phyloP scores from a whole-genome alignment of 2,797 vertebrate species.

The Microctenopoma stevenorrisi region DNA sequence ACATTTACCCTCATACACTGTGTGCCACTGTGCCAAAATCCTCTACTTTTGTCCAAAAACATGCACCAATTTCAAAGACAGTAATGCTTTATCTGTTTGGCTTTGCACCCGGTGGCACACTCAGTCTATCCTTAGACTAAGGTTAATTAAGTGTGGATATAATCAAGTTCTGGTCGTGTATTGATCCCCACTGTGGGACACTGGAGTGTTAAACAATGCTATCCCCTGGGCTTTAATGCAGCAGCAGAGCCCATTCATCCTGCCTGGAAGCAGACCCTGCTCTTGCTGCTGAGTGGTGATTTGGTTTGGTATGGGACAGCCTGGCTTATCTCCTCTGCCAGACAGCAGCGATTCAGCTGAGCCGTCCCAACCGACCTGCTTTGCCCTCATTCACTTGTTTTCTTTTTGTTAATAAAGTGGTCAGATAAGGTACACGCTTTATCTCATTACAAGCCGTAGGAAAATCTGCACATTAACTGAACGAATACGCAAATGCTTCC shows the following conservation, averaged over 20 bases:
- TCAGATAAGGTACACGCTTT: constrained; percentile 79
- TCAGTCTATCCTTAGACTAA: constrained; percentile 59
- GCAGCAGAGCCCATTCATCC: constrained; percentile 71
- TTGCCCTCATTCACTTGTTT: constrained; percentile 73
- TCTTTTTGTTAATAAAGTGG: constrained; percentile 80
- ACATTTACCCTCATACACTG: constrained; percentile 17
- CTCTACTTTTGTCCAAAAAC: constrained; percentile 49
- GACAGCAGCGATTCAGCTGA: constrained; percentile 74
- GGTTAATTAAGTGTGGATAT: constrained; percentile 83
- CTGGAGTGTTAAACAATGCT: constrained; percentile 76
- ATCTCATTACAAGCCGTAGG: constrained; percentile 78
- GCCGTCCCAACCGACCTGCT: constrained; percentile 69
- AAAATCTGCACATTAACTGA: constrained; percentile 64
- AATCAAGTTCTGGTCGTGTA: constrained; percentile 78
- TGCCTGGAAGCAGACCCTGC: constrained; percentile 55
- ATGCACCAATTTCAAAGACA: constrained; percentile 56
- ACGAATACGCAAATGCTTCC: constrained; percentile 71
- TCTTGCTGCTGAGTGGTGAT: constrained; percentile 73
- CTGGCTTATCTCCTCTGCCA: constrained; percentile 80
- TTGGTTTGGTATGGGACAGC: constrained; percentile 71
- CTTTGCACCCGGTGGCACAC: constrained; percentile 29
- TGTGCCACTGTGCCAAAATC: constrained; percentile 36
- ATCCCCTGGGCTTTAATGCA: constrained; percentile 64
- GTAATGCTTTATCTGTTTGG: constrained; percentile 51
- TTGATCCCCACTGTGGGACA: constrained; percentile 72